Conservation (phyloP, 1,140 invertebrate species). For the Adoxophyes honmai region DNA sequence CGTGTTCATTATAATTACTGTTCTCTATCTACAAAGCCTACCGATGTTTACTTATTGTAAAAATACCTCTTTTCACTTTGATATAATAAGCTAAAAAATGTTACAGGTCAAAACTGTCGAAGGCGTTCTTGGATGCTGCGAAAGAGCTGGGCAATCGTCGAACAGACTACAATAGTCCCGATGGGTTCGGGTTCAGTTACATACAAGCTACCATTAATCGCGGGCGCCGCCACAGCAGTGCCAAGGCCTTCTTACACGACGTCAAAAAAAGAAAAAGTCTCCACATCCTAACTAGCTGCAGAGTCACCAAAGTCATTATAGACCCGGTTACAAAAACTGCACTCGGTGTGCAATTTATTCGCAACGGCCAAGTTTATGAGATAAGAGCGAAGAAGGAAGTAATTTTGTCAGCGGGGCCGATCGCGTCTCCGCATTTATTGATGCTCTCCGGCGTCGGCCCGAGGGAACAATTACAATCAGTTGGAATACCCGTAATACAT, state of each 20-base stretch:
- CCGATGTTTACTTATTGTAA: slow-evolving; percentile 7
- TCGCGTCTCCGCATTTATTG: slow-evolving; percentile 88
- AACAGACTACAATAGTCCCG: slow-evolving; percentile 83
- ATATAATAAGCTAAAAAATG: too few species aligned
- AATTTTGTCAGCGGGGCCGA: slow-evolving; percentile 84
- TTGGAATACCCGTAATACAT: slow-evolving; percentile 82
- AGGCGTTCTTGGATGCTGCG: slow-evolving; percentile 82
- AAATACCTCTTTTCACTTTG: too few species aligned
- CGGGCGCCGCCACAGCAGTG: slow-evolving; percentile 76
- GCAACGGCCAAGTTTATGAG: slow-evolving; percentile 59
- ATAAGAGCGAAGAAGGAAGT: slow-evolving; percentile 82
- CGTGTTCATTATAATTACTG: too few species aligned
- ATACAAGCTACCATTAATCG: slow-evolving; percentile 81
- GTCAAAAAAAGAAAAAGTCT: slow-evolving; percentile 81
- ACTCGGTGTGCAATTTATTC: slow-evolving; percentile 80
- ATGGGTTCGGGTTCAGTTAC: slow-evolving; percentile 80
- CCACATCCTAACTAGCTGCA: slow-evolving; percentile 77
- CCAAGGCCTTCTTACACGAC: slow-evolving; percentile 78
- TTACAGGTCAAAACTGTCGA: slow-evolving; percentile 72
- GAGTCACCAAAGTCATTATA: slow-evolving; percentile 82
- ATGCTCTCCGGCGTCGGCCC: slow-evolving; percentile 91
- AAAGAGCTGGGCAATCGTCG: slow-evolving; percentile 77
- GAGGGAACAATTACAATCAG: slow-evolving; percentile 78
- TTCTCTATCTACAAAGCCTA: too few species aligned
- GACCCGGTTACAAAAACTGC: slow-evolving; percentile 78